Base-by-base conservation (phyloP, 2,888 invertebrate genomes). In the Horisme vitalbata region DNA sequence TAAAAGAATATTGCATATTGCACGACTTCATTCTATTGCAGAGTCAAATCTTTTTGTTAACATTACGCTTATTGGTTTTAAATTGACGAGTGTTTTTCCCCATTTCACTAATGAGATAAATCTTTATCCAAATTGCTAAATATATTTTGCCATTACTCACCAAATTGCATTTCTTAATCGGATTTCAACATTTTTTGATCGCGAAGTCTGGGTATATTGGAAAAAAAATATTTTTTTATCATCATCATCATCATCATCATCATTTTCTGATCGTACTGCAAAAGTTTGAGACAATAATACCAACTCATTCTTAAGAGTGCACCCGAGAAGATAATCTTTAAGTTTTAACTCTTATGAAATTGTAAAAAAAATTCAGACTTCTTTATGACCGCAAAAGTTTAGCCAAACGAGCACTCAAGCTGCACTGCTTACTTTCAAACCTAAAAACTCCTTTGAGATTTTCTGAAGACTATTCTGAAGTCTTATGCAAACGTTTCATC, bases 1-100 rank as follows among this genome's bases (percentile, higher is more conserved):
- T 18, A 18, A 18, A 18, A 18, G 57, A 56, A 64, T 58, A 62
- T 61, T 51, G 44, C 55, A 49, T 50, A 48, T 49, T 46, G 53
- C 49, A 26, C 37, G 23, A 31, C 52, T 49, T 38, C 41, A 41
- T 47, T 45, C 46, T 41, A 45, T 43, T 59, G 52, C 47, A 56
- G 47, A 32, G 27, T 38, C 30, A 26, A 37, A 37, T 9, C 9
- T 7, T 7, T 3, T 36, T 20, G 12, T 10, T 18, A 24, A 15
- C n/a, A 14, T 28, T 13, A 24, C 14, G 27, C n/a, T 27, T 18
- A 18, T 18, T 18, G 18, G 18, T 6, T 18, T 18, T 18, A 5
- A 18, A 18, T 5, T 18, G 18, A 18, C 5, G 18, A 4, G 6
- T 18, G 6, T n/a, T n/a, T n/a, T n/a, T n/a, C n/a, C n/a, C n/a